phyloP scores from a whole-genome alignment of 2,113 vertebrate species.

The Lampris megalopsis region DNA sequence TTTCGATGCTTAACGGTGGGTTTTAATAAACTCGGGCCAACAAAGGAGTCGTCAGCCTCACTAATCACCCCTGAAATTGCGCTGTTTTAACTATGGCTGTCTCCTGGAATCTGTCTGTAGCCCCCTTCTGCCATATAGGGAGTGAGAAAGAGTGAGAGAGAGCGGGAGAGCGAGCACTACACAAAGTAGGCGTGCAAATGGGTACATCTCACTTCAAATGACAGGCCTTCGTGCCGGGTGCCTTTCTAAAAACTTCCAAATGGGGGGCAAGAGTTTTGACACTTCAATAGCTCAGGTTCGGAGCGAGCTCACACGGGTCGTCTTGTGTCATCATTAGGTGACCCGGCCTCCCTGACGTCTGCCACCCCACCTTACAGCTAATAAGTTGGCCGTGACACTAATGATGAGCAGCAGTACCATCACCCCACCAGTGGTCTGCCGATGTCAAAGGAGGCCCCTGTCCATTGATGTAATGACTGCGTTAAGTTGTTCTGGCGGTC shows the following conservation, averaged over 20 bases:
- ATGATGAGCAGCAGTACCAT: conserved; percentile 74
- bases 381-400: conserved; percentile 69
- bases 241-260: conserved; percentile 20
- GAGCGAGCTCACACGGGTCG: conserved; percentile 52
- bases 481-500: conserved; percentile 31
- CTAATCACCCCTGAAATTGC: background rate
- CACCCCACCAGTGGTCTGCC: conserved; percentile 12
- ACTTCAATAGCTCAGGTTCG: conserved; percentile 57
- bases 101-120: background rate
- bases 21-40: conserved; percentile 8
- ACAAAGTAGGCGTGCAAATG: background rate
- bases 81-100: too few relatives aligned
- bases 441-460: conserved; percentile 62
- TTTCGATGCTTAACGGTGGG: too few relatives aligned
- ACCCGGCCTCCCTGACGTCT: conserved; percentile 72
- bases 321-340: conserved; percentile 73
- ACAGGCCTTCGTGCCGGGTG: conserved; percentile 45
- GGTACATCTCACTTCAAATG: conserved; percentile 17
- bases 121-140: background rate
- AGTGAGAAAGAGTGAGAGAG: background rate
- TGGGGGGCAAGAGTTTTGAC: conserved; percentile 42
- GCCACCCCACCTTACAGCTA: conserved; percentile 57
- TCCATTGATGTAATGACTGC: conserved; percentile 60
- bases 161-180: conserved; percentile 2
- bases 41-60: conserved; percentile 23